A percentile compares a stretch with the other conserved stretches of the same genome.
These are phyloP conservation scores for Nautilus pompilius DNA, from an alignment of 1,140 invertebrate species.

Conservation along the genomic window DNA sequence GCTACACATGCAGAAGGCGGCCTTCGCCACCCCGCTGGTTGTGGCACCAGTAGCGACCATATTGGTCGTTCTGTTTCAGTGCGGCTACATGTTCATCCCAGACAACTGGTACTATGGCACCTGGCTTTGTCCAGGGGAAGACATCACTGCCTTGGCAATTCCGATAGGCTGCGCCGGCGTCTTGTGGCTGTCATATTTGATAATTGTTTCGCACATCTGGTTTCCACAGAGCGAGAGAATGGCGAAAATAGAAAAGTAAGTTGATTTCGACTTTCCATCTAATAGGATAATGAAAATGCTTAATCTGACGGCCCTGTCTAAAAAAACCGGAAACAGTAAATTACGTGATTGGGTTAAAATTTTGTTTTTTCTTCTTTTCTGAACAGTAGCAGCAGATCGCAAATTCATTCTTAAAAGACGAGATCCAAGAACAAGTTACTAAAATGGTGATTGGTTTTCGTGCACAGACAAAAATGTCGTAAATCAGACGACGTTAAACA, in stretches of 20 bases:
- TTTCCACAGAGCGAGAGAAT: constrained; percentile 96
- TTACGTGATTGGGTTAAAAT: no score
- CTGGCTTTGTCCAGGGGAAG: constrained; percentile 28
- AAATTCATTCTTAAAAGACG: no score
- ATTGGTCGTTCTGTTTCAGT: constrained; percentile 36
- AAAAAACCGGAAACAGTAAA: no score
- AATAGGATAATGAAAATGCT: no score
- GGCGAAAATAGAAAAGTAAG: constrained; percentile 88
- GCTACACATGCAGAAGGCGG: constrained; percentile 46
- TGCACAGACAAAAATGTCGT: no score
- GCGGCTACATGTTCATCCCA: constrained; percentile 35
- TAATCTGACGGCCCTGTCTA: no score
- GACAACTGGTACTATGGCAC: constrained; percentile 36
- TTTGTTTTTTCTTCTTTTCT: no score
- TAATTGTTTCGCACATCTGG: constrained; percentile 98
- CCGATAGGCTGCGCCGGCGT: constrained; percentile 59
- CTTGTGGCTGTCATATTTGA: constrained; percentile 90
- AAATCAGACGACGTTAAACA: no score
- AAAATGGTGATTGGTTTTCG: no score
- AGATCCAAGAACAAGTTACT: no score
- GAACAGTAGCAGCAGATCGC: no score
- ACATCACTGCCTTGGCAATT: constrained; percentile 19
- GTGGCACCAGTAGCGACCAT: constrained; percentile 37
- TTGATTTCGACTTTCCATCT: no score
- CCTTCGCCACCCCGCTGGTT: constrained; percentile 44